Evolutionary conservation across 2,797 vertebrate species (phyloP).

Genomic region (Coccyzus lansbergi): DNA sequence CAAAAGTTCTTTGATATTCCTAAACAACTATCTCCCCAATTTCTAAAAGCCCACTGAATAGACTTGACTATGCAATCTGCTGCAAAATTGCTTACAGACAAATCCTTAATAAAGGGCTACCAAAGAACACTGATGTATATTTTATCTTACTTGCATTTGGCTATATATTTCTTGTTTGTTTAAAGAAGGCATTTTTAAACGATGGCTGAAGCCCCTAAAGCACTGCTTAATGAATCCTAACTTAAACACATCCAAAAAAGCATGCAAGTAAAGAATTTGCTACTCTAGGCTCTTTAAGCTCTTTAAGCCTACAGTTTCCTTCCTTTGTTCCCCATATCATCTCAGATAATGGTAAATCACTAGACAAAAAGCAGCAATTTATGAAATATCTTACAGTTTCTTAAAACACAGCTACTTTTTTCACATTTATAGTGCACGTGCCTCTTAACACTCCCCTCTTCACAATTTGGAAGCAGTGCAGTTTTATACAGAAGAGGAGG

Average conservation of each 20-base stretch:
- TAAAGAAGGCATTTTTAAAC: slow-evolving; percentile 1
- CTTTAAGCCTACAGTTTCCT: not conserved
- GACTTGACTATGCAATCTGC: not conserved
- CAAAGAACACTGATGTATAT: not conserved
- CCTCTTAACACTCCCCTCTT: not conserved
- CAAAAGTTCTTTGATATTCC: slow-evolving; percentile 23
- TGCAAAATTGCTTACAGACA: slow-evolving; percentile 30
- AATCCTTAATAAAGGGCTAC: not conserved
- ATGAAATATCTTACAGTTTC: not conserved
- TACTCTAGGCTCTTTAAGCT: not conserved
- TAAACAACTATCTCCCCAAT: slow-evolving; percentile 15
- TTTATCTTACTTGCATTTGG: not conserved
- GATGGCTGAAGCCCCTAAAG: not conserved
- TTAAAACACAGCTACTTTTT: not conserved
- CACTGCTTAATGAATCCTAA: not conserved
- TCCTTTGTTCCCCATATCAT: not conserved
- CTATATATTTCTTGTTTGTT: slow-evolving; percentile 16
- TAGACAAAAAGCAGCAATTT: not conserved
- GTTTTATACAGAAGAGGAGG: not conserved
- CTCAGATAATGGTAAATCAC: not conserved
- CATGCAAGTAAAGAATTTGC: not conserved
- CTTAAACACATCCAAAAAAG: not conserved
- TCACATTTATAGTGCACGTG: not conserved
- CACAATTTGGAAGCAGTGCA: not conserved
- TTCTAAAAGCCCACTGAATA: slow-evolving; percentile 19